Base-by-base conservation (phyloP, 2,113 vertebrate genomes). In the Craseonycteris thonglongyai region DNA sequence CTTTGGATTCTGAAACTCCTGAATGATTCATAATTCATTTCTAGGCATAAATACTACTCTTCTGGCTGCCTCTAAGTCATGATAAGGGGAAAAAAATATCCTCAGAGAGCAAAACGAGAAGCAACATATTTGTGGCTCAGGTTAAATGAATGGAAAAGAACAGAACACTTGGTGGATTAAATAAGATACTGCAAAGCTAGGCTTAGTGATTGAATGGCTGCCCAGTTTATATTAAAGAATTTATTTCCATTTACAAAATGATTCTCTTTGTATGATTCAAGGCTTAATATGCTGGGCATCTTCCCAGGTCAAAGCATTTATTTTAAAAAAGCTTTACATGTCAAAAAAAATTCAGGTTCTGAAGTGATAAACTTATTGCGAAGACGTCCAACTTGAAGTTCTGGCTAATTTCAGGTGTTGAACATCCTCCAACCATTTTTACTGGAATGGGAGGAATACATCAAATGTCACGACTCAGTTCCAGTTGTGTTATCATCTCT, bases 261-360 rank as follows among this genome's bases (percentile, higher is more conserved):
- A 83, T 93, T 90, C 91, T 74, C 21, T 83, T 96, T 87, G 68
- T 58, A 65, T 49, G 47, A 87, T 66, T 96, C 75, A 88, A 21
- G 86, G 91, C 56, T 96, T 95, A 95, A 86, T 95, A 79, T 71
- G 54, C 40, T 97, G 93, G 69, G 94, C 14, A 61, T 5, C 21
- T 93, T 0, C 21, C 68, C 92, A 96, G 93, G 5, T 80, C 83
- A 94, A 96, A 94, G 97, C 94, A 96, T 30, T 71, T 96, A 96
- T 95, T 96, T 95, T 83, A 6, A 88, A 93, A 96, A 93, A 89
- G 69, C 58, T 94, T 97, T 93, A 90, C 83, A 45, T 90, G 95
- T 96, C 96, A 97, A 96, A 90, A 92, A 92, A 97, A 95, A 93
- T 85, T 83, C 95, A 94, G 84, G 66, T 95, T 95, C 90, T 42